phyloP scores from a whole-genome alignment of 1,140 invertebrate species.

The Euwallacea fornicatus region DNA sequence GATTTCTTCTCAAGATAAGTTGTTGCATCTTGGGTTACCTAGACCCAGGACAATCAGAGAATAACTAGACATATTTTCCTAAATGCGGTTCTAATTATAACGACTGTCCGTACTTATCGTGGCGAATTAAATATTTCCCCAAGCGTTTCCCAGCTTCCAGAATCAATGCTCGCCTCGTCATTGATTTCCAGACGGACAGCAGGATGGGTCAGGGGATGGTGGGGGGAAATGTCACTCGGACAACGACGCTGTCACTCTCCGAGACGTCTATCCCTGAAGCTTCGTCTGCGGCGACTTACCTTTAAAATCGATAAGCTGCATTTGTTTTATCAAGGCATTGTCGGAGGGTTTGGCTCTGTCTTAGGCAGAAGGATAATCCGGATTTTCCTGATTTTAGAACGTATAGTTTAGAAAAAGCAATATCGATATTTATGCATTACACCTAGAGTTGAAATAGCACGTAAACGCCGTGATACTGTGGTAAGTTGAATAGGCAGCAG shows the following conservation, averaged over 20 bases:
- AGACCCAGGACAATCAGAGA: too few relatives aligned
- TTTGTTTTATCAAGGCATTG: neutral
- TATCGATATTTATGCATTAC: too few relatives aligned
- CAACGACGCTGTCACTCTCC: slow-evolving; percentile 38
- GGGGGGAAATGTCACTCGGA: slow-evolving; percentile 31
- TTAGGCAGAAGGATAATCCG: too few relatives aligned
- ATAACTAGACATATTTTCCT: too few relatives aligned
- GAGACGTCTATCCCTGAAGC: slow-evolving; percentile 30
- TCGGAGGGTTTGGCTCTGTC: too few relatives aligned
- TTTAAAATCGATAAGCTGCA: slow-evolving; percentile 21
- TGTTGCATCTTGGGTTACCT: neutral
- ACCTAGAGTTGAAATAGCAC: too few relatives aligned
- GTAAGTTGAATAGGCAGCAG: too few relatives aligned
- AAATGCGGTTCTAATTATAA: too few relatives aligned
- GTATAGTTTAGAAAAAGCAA: too few relatives aligned
- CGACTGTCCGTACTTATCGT: neutral
- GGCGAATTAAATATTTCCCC: slow-evolving; percentile 6
- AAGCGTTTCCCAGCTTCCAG: slow-evolving; percentile 13
- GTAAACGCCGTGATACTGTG: too few relatives aligned
- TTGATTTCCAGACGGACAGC: slow-evolving; percentile 37
- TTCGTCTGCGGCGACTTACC: slow-evolving; percentile 34
- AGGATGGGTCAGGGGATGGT: slow-evolving; percentile 6
- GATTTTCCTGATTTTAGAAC: too few relatives aligned
- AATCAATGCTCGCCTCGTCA: slow-evolving; percentile 31
- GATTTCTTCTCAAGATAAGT: slow-evolving; percentile 5